These are phyloP conservation scores for Junonia oenone DNA, from an alignment of 2,888 invertebrate species.

Conservation along the genomic window DNA sequence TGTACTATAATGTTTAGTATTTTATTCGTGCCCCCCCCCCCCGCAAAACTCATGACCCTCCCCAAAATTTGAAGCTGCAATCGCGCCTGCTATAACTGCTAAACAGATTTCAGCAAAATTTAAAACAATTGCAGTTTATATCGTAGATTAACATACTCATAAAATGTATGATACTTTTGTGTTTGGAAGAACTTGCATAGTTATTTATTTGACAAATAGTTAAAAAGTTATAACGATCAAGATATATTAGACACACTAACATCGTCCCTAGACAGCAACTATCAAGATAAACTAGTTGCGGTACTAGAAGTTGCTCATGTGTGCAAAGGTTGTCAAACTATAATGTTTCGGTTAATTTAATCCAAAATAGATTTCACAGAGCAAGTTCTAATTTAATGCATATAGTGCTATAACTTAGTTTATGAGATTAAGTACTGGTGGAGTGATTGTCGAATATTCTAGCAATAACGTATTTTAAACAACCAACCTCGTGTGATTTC, in stretches of 20 bases:
- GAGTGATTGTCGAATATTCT: neutral
- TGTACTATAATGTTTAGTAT: too few relatives aligned
- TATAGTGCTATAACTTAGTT: neutral
- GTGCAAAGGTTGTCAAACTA: constrained; percentile 18
- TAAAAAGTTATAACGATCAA: neutral
- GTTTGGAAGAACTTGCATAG: too few relatives aligned
- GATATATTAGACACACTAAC: neutral
- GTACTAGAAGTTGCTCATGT: constrained; percentile 11
- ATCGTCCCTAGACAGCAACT: neutral
- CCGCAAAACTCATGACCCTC: too few relatives aligned
- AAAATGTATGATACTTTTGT: too few relatives aligned
- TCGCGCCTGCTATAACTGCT: too few relatives aligned
- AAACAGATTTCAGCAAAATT: too few relatives aligned
- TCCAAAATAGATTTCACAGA: constrained; percentile 17
- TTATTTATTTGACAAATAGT: neutral
- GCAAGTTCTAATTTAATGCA: constrained; percentile 22
- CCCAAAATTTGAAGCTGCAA: too few relatives aligned
- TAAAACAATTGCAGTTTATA: too few relatives aligned
- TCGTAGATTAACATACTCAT: too few relatives aligned
- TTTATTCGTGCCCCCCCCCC: too few relatives aligned
- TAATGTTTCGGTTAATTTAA: constrained; percentile 19
- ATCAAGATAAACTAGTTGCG: neutral
- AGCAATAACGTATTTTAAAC: neutral
- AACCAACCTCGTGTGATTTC: neutral
- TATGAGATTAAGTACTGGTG: neutral